Evolutionary conservation across 2,113 vertebrate species (phyloP).

Genomic region (Podocnemis expansa): DNA sequence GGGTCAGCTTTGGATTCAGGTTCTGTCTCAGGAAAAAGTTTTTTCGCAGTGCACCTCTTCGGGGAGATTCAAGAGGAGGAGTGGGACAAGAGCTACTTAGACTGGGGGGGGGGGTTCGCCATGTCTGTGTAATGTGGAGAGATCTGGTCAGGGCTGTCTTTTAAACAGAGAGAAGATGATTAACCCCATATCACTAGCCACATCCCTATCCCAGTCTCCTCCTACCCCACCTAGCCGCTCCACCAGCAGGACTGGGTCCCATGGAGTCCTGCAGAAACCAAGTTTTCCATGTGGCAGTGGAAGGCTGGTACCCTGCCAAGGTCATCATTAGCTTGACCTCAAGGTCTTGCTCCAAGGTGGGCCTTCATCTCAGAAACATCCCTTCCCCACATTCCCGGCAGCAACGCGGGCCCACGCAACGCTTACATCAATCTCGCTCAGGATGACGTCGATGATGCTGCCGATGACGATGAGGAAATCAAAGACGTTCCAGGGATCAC

Average conservation of each 20-base stretch:
- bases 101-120: neutral
- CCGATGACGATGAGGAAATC: constrained; percentile 97
- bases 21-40: neutral
- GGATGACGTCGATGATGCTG: constrained; percentile 96
- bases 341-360: neutral
- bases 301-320: neutral
- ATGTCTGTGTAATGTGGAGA: constrained; percentile 39
- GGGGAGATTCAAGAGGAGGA: neutral
- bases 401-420: fast-evolving
- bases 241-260: neutral
- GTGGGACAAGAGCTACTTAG: no score
- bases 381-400: neutral
- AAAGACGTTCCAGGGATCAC: constrained; percentile 99
- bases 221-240: neutral
- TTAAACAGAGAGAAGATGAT: neutral
- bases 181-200: neutral
- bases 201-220: neutral
- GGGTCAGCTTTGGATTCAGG: no score
- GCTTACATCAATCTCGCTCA: constrained; percentile 97
- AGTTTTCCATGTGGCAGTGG: neutral
- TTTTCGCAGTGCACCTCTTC: neutral
- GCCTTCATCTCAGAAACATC: fast-evolving
- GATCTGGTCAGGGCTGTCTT: neutral
- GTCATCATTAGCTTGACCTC: neutral
- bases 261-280: neutral